Evolutionary conservation across 2,113 vertebrate genomes (phyloP).

Genomic region (Barnardius zonarius): DNA sequence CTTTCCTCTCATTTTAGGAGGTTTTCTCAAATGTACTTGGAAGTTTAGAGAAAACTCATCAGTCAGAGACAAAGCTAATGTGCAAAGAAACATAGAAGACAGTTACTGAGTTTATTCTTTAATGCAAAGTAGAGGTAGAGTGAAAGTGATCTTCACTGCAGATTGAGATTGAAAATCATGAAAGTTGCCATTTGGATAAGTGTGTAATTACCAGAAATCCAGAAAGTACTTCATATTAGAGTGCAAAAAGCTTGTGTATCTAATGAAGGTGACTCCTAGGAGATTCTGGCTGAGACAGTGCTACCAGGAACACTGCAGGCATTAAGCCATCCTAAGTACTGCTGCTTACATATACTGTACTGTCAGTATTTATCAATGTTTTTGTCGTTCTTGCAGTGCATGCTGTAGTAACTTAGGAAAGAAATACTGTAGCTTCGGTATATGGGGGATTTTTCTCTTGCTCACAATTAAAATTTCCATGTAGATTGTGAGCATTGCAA

Average conservation of each 20-base stretch:
- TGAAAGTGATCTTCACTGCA: background rate
- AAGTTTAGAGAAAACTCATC: background rate
- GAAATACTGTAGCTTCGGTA: background rate
- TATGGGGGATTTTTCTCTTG: background rate
- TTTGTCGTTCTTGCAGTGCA: background rate
- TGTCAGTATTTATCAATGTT: background rate
- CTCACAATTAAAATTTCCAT: background rate
- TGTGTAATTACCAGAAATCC: background rate
- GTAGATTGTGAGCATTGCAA: background rate
- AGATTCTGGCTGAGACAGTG: background rate
- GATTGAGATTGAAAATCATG: background rate
- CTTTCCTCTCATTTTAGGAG: background rate
- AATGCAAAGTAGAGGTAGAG: background rate
- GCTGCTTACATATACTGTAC: background rate
- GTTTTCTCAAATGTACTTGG: background rate
- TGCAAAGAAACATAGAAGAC: background rate
- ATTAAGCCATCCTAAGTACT: rapidly evolving
- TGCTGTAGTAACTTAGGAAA: background rate
- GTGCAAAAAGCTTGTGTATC: background rate
- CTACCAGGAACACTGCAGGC: background rate
- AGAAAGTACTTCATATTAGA: background rate
- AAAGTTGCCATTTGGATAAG: background rate
- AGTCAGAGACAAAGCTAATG: background rate
- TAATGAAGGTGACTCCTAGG: background rate
- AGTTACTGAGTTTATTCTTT: background rate